phyloP scores from a whole-genome alignment of 1,140 invertebrate genomes.

The Leptinotarsa undecemlineata region DNA sequence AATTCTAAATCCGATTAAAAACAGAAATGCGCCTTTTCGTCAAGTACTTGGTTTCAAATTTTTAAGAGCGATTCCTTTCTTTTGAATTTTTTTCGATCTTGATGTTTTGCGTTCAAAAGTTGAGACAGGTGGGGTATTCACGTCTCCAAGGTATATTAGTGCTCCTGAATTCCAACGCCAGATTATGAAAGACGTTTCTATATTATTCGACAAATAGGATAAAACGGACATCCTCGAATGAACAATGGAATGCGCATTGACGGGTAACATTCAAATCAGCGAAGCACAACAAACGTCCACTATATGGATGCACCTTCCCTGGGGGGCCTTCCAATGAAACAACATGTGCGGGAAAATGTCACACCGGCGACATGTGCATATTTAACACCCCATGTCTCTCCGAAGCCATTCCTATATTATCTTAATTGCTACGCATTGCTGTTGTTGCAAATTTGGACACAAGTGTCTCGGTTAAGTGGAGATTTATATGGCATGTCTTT shows the following conservation, averaged over 20 bases:
- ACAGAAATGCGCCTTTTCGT: too few relatives aligned
- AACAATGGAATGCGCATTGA: slow-evolving; percentile 30
- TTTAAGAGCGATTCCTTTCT: too few relatives aligned
- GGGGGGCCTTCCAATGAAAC: slow-evolving; percentile 31
- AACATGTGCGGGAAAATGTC: slow-evolving; percentile 39
- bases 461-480: neutral
- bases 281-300: slow-evolving; percentile 28
- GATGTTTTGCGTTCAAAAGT: too few relatives aligned
- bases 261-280: slow-evolving; percentile 38
- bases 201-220: too few relatives aligned
- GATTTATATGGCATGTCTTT: too few relatives aligned
- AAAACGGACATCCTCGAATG: neutral
- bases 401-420: slow-evolving; percentile 32
- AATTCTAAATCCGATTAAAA: too few relatives aligned
- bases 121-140: too few relatives aligned
- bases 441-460: slow-evolving; percentile 13
- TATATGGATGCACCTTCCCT: slow-evolving; percentile 18
- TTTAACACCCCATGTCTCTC: slow-evolving; percentile 38
- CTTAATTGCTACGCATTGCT: slow-evolving; percentile 32
- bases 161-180: too few relatives aligned
- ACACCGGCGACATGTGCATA: slow-evolving; percentile 34
- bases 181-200: too few relatives aligned
- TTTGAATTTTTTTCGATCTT: too few relatives aligned
- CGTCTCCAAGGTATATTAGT: too few relatives aligned
- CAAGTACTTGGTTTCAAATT: too few relatives aligned